Evolutionary conservation across 2,797 vertebrate species (phyloP).

Genomic region (Enteromius viviparus): DNA sequence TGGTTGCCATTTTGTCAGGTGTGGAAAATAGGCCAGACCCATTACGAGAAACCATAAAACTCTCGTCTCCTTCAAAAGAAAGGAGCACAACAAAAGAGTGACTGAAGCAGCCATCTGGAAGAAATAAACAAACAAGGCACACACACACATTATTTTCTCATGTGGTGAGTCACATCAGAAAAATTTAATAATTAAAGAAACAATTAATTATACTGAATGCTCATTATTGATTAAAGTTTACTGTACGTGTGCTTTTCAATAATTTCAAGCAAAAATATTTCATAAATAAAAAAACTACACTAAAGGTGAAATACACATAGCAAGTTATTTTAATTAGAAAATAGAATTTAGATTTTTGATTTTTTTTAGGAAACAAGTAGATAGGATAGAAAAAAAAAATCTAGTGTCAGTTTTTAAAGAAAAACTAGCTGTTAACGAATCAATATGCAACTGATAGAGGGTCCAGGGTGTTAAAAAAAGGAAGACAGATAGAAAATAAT

Average conservation of each 20-base stretch:
- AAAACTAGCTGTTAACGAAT: too few relatives aligned
- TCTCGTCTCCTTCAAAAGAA: constrained; percentile 38
- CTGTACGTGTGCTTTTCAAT: background rate
- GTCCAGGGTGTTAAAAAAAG: too few relatives aligned
- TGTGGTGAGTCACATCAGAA: background rate
- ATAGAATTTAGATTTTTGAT: too few relatives aligned
- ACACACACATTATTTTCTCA: background rate
- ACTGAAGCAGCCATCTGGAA: constrained; percentile 58
- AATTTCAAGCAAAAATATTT: background rate
- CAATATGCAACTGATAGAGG: too few relatives aligned
- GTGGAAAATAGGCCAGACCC: constrained; percentile 41
- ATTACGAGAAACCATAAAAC: constrained; percentile 56
- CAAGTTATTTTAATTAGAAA: too few relatives aligned
- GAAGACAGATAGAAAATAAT: too few relatives aligned
- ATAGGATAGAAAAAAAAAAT: too few relatives aligned
- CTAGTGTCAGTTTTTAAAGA: too few relatives aligned
- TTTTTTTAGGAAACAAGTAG: too few relatives aligned
- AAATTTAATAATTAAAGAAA: background rate
- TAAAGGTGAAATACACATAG: too few relatives aligned
- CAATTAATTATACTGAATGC: background rate
- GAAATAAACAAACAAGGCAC: constrained; percentile 40
- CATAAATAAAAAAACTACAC: too few relatives aligned
- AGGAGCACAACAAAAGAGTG: constrained; percentile 56
- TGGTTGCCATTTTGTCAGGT: constrained; percentile 12
- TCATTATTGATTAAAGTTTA: background rate